Percentiles rank a stretch among this genome's conserved stretches.
Conservation (phyloP, 2,797 vertebrate species). For the Alouatta caraya region DNA sequence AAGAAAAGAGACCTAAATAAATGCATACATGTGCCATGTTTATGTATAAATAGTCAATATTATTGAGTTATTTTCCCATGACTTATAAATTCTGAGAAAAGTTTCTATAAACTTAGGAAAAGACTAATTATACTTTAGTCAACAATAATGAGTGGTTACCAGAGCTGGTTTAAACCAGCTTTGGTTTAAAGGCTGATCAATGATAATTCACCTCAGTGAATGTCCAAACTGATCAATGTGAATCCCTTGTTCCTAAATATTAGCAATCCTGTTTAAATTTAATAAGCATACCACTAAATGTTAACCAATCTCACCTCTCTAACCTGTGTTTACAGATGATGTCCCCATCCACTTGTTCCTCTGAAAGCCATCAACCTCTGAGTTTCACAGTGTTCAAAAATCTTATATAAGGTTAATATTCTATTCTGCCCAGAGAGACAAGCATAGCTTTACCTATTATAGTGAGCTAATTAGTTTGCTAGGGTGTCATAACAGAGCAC, state of each 20-base stretch:
- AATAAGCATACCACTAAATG: neutral
- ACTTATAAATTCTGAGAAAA: neutral
- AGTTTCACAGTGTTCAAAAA: neutral
- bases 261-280: neutral
- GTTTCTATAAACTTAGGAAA: neutral
- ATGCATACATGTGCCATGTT: neutral
- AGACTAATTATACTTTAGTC: neutral
- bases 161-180: neutral
- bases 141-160: neutral
- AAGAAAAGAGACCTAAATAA: neutral
- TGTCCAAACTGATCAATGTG: neutral
- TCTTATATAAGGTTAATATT: neutral
- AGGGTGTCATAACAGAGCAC: neutral
- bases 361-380: neutral
- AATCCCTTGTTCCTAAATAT: neutral
- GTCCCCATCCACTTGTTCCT: neutral
- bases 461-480: neutral
- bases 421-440: neutral
- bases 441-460: neutral
- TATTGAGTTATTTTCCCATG: neutral
- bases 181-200: neutral
- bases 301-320: neutral
- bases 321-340: neutral
- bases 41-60: neutral
- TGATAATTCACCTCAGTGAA: neutral